Base-by-base conservation (phyloP, 1,140 invertebrate species). In the Penaeus vannamei region DNA sequence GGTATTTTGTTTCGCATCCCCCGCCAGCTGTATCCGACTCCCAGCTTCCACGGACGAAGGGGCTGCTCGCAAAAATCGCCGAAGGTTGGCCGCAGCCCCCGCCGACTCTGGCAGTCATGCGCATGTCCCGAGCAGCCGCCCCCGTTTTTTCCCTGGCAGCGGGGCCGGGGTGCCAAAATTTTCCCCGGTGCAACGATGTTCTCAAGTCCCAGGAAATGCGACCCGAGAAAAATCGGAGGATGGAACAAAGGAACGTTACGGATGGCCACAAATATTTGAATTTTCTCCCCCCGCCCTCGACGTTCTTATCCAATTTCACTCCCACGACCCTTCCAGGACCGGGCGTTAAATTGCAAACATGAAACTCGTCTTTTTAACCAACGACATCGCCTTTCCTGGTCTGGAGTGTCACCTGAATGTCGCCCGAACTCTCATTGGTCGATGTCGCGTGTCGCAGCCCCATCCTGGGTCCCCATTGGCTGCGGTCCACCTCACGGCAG, bases 101-200 rank as follows among this genome's bases (percentile, higher is more conserved):
- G 10, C 17, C 19, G 62, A 32, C 61, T 85, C 29, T 80, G 87
- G 87, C 83, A 89, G 60, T 53, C 87, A 53, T 84, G 83, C 87
- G 87, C 87, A 84, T 89, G 87, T 89, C 87, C 60, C 87, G 59
- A 89, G 69, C 87, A 89, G 87, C 82, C 87, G 87, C 87, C 87
- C 87, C 87, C 87, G 87, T 89, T 89, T 89, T 89, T 89, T 79
- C 83, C 69, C 82, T 32, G 72, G 72, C 53, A 89, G 87, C 79
- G 87, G 87, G 87, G 87, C 87, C 87, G 82, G 87, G 87, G 87
- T 89, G 87, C 87, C 87, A 89, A 89, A 89, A 89, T 89, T 84
- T 89, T 84, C 87, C 87, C 82, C 87, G 87, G 87, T 89, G 87
- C 87, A 89, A 89, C 87, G 82, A 89, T 60, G 69, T 89, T 80